Base-by-base conservation (phyloP, 2,888 invertebrate genomes). In the Labia minor region DNA sequence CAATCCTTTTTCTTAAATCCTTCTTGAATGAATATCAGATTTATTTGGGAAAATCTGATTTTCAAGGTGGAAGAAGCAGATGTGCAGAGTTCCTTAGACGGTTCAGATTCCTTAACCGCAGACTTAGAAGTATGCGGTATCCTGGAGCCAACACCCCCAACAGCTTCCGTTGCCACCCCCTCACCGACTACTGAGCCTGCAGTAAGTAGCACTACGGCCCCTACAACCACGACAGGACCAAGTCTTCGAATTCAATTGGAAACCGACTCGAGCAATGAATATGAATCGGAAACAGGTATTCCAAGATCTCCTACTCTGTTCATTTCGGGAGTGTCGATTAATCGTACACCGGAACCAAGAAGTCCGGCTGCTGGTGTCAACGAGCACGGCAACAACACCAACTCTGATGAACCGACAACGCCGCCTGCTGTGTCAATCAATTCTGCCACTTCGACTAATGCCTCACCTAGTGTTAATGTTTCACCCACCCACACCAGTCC, bases 311-410 rank as follows among this genome's bases (percentile, higher is more conserved):
- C 82, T 10, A 82, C 82, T 1, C 74, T 82, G n/a, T 82, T 81
- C 72, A 82, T 82, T 69, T 81, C 81, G 20, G 82, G 82, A 20
- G 82, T 82, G 10, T 81, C 82, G n/a, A 82, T 82, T 70, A 81
- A 80, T 37, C 76, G 82, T 20, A 81, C 81, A 6, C 80, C 81
- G 11, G 81, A 81, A 74, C 80, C 81, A 26, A 79, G 80, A 72
- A 77, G 77, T 20, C 77, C 79, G 19, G 77, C 77, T 10, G 70
- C 72, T 21, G 33, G 33, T 33, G 33, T 33, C 6, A 11, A 11
- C 33, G 33, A 33, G 6, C 33, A 33, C 11, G 33, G 33, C 6
- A 33, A 71, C 68, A 61, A 63, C 19, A 20, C 67, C 1, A 64
- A 26, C 21, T 19, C 68, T 0, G 19, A 63, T 19, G 16, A 61